Conservation (phyloP, 2,113 vertebrate genomes). For the Maccullochella peelii region DNA sequence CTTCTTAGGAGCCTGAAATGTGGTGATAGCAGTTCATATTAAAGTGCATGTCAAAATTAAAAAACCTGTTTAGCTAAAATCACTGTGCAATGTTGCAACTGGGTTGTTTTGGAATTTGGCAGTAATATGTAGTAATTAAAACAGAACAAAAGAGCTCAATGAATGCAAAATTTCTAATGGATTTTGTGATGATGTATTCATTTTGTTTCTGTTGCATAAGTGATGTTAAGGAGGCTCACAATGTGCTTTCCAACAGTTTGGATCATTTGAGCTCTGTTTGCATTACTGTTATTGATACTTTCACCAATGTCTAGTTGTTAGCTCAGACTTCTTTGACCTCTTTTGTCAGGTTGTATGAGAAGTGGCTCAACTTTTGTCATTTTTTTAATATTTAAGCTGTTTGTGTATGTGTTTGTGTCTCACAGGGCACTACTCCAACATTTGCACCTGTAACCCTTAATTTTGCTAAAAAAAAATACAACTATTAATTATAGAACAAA, state of each 20-base stretch:
- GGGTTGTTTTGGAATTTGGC: slow-evolving; percentile 4
- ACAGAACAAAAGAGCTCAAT: neutral
- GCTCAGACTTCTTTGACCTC: neutral
- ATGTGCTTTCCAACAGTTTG: neutral
- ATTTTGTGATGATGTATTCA: neutral
- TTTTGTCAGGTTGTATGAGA: neutral
- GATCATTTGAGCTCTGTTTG: neutral
- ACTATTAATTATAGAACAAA: neutral
- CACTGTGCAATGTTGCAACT: neutral
- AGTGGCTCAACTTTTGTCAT: neutral
- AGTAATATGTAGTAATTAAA: neutral
- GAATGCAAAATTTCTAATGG: neutral
- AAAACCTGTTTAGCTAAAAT: neutral
- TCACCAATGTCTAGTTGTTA: neutral
- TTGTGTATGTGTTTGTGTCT: neutral
- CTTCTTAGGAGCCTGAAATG: slow-evolving; percentile 92
- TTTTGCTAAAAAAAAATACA: neutral
- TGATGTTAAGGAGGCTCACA: neutral
- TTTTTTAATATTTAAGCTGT: neutral
- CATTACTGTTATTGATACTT: neutral
- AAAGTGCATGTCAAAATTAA: neutral
- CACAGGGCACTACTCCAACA: neutral
- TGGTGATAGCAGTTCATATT: neutral
- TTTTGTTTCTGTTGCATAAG: neutral
- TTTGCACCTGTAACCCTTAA: no score